phyloP scores from a whole-genome alignment of 2,113 vertebrate species.

The Ondatra zibethicus region DNA sequence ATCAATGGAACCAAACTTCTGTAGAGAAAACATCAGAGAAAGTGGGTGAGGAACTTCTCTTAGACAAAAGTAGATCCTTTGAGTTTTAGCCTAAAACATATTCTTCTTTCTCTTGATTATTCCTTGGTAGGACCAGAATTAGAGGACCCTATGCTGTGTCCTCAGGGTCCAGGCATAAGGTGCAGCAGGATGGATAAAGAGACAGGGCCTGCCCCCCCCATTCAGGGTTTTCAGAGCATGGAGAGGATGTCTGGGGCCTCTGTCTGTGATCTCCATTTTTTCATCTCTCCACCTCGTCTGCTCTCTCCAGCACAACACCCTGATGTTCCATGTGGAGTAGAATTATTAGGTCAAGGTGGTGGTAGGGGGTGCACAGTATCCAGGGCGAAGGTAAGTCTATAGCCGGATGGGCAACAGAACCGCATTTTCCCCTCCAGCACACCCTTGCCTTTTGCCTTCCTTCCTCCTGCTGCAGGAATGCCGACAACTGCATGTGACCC shows the following conservation, averaged over 20 bases:
- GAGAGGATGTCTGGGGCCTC: accelerated
- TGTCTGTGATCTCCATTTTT: neutral
- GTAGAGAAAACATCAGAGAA: slow-evolving; percentile 50
- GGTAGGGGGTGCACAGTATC: neutral
- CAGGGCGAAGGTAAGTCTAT: neutral
- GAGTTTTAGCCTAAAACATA: accelerated
- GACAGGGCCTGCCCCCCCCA: too few relatives aligned
- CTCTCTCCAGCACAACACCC: neutral
- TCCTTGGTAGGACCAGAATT: neutral
- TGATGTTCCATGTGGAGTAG: accelerated
- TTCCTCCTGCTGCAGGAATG: neutral
- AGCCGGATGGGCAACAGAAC: too few relatives aligned
- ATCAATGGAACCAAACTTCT: neutral
- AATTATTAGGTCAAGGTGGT: neutral
- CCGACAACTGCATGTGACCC: neutral
- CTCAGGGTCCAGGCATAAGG: accelerated
- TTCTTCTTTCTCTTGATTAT: neutral
- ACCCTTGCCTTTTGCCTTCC: neutral
- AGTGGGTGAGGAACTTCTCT: neutral
- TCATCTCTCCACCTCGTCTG: accelerated
- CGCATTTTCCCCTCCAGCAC: neutral
- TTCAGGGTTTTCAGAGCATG: neutral
- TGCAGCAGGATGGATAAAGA: accelerated
- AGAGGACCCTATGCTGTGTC: accelerated
- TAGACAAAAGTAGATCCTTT: neutral